Percentiles rank a stretch among this genome's conserved stretches.
Evolutionary conservation across 2,113 vertebrate species (phyloP).

Genomic region (Pipra filicauda): DNA sequence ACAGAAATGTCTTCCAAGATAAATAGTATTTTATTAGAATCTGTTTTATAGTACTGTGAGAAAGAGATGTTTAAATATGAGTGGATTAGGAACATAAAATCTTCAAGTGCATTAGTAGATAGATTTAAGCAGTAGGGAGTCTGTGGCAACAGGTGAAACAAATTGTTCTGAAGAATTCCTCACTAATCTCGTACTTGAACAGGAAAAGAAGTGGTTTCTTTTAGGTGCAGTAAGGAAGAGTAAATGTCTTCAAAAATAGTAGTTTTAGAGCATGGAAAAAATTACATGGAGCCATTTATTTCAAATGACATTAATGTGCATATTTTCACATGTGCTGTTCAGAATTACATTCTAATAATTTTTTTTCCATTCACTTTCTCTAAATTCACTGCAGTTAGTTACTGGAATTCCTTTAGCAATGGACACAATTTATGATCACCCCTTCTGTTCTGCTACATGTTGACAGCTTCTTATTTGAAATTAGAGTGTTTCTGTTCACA

Average conservation of each 20-base stretch:
- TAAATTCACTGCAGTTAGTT: neutral
- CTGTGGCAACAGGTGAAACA: neutral
- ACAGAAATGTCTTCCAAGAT: neutral
- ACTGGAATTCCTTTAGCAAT: neutral
- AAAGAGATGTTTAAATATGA: neutral
- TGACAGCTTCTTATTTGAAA: neutral
- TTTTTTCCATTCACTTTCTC: neutral
- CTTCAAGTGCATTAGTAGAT: neutral
- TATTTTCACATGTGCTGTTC: neutral
- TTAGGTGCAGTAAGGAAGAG: neutral
- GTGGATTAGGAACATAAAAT: neutral
- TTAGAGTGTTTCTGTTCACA: neutral
- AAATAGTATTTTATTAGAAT: neutral
- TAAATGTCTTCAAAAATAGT: neutral
- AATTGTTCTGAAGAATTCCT: neutral
- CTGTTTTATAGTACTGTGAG: neutral
- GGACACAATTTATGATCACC: neutral
- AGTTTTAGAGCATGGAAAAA: neutral
- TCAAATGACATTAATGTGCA: neutral
- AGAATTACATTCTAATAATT: neutral
- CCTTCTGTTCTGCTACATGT: neutral
- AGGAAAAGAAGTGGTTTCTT: neutral
- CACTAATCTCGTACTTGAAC: neutral
- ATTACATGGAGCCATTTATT: neutral
- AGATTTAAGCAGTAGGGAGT: neutral